Conservation (phyloP, 1,140 invertebrate species). For the Drosophila persimilis region DNA sequence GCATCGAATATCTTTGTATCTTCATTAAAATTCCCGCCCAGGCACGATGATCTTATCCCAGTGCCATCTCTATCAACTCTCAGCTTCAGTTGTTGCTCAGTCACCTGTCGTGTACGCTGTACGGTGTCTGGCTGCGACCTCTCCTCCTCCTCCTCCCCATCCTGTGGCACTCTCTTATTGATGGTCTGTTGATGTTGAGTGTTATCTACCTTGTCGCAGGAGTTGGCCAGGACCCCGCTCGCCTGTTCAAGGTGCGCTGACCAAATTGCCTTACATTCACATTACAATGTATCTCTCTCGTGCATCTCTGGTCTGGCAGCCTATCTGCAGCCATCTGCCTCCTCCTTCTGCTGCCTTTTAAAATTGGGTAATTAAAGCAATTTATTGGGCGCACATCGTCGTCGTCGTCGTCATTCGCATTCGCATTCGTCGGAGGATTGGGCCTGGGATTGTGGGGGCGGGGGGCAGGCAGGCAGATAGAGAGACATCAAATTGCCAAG, state of each 20-base stretch:
- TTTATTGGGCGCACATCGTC: constrained; percentile 61
- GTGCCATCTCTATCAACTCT: constrained; percentile 18
- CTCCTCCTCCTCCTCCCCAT: not conserved
- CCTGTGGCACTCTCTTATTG: constrained; percentile 53
- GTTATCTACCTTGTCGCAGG: constrained; percentile 73
- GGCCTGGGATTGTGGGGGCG: not conserved
- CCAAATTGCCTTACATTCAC: constrained; percentile 71
- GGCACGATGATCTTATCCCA: not conserved
- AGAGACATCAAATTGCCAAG: constrained; percentile 47
- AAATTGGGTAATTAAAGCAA: constrained; percentile 81
- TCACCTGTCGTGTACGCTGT: constrained; percentile 3
- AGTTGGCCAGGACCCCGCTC: constrained; percentile 27
- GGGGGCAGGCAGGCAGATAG: not conserved
- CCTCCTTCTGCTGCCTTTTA: constrained; percentile 43
- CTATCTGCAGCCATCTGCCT: not conserved
- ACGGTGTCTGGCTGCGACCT: not conserved
- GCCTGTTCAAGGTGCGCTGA: constrained; percentile 14
- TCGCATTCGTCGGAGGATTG: constrained; percentile 23
- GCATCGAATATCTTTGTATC: too few species aligned
- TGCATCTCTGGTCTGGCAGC: not conserved
- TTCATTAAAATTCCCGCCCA: too few species aligned
- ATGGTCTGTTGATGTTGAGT: constrained; percentile 77
- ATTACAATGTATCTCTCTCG: constrained; percentile 54
- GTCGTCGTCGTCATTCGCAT: not conserved
- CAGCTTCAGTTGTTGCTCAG: constrained; percentile 29